Conservation (phyloP, 1,140 invertebrate species). For the Pissodes strobi region DNA sequence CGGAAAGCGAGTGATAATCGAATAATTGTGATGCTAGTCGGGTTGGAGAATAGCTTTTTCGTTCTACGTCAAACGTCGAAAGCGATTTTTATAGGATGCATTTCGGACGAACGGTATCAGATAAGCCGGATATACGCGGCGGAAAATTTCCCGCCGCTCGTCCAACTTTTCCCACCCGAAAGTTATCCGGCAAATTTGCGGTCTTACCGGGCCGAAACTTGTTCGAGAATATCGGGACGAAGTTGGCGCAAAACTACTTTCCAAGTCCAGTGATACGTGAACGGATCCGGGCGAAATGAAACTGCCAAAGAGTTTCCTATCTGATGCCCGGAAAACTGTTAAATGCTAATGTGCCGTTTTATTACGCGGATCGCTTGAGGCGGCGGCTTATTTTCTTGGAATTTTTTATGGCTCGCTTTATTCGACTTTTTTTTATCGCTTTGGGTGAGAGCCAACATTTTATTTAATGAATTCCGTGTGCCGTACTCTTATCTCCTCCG, state of each 20-base stretch:
- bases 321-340: slow-evolving; percentile 31
- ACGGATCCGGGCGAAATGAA: slow-evolving; percentile 28
- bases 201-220: slow-evolving; percentile 30
- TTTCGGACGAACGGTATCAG: no score
- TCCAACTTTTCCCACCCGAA: slow-evolving; percentile 17
- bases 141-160: background rate
- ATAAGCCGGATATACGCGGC: background rate
- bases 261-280: slow-evolving; percentile 25
- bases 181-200: slow-evolving; percentile 31
- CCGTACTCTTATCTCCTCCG: no score
- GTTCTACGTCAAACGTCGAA: no score
- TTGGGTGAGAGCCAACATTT: no score
- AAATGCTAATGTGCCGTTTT: slow-evolving; percentile 32
- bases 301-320: slow-evolving; percentile 33
- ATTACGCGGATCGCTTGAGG: slow-evolving; percentile 30
- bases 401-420: no score
- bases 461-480: no score
- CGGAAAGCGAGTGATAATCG: no score
- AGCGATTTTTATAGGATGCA: no score
- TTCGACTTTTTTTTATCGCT: no score
- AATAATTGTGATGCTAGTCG: no score
- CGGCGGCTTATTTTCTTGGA: slow-evolving; percentile 24
- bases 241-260: slow-evolving; percentile 26
- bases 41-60: no score
- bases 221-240: slow-evolving; percentile 23